Evolutionary conservation across 2,888 invertebrate species (phyloP), one percentile per base, ranked within the genome.

Genomic region (Gasteruption jaculator): DNA sequence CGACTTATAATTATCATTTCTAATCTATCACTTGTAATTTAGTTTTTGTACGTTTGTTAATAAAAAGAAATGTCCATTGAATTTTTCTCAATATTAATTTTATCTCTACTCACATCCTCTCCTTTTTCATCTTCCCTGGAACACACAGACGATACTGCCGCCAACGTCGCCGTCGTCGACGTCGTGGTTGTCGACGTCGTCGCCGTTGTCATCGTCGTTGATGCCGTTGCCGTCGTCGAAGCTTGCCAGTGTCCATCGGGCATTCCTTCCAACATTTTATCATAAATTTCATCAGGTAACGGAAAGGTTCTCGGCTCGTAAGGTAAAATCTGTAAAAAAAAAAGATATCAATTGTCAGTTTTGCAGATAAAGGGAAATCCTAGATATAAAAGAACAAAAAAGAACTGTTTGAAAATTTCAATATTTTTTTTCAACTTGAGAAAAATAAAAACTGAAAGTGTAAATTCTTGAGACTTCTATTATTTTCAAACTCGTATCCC

Each of bases 251-350:
- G 80, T 31, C 81, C 80, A 44, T 74, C 77, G 1, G 85, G 85
- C 85, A 85, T 86, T 46, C 71, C 75, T 44, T 79, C 74, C 46
- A 85, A 56, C 84, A 90, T 83, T 56, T 74, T 77, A 37, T 79
- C 77, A 65, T 84, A 86, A 15, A 76, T 73, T 29, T 81, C 81
- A 33, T 88, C 87, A 5, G 74, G 67, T 35, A 91, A 73, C 4
- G 91, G 91, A 72, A 90, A 91, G 49, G 71, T 71, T 35, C 89
- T 76, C 25, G 82, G 80, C 44, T 89, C 85, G 69, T 82, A 89
- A 8, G 91, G 88, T 50, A 80, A 75, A 61, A 86, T 79, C 79
- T 82, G 74, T 20, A 73, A 30, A 10, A 27, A 50, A 34, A 26
- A 16, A 37, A 16, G 31, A 22, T 27, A 3, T n/a, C n/a, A n/a